Evolutionary conservation across 2,113 vertebrate genomes (phyloP).

Genomic region (Ramphastos sulfuratus): DNA sequence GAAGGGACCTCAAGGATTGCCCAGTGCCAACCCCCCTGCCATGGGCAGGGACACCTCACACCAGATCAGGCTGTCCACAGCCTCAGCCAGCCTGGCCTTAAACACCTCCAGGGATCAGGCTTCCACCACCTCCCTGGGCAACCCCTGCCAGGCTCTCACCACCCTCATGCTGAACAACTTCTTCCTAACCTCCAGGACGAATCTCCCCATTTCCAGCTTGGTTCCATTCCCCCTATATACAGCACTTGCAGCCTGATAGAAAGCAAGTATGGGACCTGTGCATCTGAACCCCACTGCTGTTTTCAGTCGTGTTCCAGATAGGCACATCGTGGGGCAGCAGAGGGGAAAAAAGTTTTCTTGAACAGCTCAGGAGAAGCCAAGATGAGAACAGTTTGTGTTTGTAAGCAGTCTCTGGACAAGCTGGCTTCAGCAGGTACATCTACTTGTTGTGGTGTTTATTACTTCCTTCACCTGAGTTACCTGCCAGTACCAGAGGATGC

Average conservation of each 20-base stretch:
- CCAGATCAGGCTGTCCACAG: no score
- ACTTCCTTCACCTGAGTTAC: constrained; percentile 55
- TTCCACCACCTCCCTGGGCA: no score
- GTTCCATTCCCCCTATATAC: no score
- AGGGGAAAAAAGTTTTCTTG: not conserved
- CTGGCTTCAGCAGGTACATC: not conserved
- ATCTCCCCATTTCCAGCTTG: no score
- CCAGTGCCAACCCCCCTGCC: no score
- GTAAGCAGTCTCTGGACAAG: not conserved
- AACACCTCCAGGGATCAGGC: no score
- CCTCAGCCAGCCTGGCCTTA: no score
- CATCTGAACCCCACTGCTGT: not conserved
- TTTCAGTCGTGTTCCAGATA: not conserved
- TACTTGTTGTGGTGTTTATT: not conserved
- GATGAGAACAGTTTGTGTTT: not conserved
- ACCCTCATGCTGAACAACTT: no score
- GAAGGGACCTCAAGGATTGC: no score
- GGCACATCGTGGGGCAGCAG: not conserved
- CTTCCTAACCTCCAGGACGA: no score
- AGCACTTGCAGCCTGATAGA: not conserved
- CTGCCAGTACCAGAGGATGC: constrained; percentile 76
- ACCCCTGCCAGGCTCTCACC: no score
- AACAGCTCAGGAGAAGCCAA: not conserved
- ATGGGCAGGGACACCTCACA: no score
- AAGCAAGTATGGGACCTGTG: not conserved